Evolutionary conservation across 2,888 invertebrate genomes (phyloP), one percentile per base, ranked within the genome.

Genomic region (Arge pagana): DNA sequence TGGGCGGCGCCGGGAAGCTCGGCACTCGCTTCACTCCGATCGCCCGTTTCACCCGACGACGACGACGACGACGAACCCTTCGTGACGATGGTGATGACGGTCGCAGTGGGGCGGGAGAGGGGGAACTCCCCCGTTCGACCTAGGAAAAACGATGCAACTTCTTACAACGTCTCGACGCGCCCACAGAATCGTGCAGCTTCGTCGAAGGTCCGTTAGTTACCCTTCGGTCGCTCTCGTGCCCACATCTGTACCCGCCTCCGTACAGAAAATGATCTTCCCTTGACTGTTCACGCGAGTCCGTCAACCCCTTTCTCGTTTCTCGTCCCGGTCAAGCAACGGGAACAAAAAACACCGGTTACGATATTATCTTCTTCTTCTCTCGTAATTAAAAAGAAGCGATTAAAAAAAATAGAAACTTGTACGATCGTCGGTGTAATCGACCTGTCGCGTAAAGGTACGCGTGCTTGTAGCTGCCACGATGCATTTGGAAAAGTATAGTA

Each of bases 401-500:
- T 26, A 26, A 26, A 7, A n/a, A n/a, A n/a, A n/a, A n/a, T n/a
- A n/a, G 7, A 26, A 2, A 26, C n/a, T 31, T 3, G 3, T 15
- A n/a, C n/a, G 35, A 10, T 35, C n/a, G 1, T 35, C 4, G n/a
- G 2, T 35, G 11, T 10, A 18, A 3, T 15, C 10, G 19, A 1
- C 10, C 35, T n/a, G 15, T 10, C 39, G 39, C n/a, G n/a, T n/a
- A n/a, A n/a, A n/a, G n/a, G n/a, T n/a, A n/a, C n/a, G n/a, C n/a
- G n/a, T n/a, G n/a, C n/a, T n/a, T n/a, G n/a, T n/a, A n/a, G 33
- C n/a, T 3, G 11, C 4, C 7, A 51, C 40, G 48, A 70, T 70
- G 70, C 67, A 68, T 49, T 64, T 68, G 28, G 67, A 70, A 37
- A 62, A 68, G 31, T 59, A 54, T 10, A 55, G 60, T 26, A 58